Evolutionary conservation across 2,888 invertebrate species (phyloP).

Genomic region (Noctuana brunneofusca): DNA sequence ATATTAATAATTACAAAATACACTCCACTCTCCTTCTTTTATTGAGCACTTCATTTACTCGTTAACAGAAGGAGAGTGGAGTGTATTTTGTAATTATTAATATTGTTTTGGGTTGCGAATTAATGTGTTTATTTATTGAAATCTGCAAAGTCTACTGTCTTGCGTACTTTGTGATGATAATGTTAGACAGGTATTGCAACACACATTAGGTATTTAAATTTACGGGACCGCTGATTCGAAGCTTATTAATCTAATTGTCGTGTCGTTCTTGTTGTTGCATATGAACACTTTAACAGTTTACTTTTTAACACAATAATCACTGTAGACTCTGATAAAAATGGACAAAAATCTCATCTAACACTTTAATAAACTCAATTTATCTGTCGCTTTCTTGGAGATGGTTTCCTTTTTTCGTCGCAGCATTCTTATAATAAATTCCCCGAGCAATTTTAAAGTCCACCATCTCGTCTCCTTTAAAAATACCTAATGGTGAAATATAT

Average conservation of each 20-base stretch:
- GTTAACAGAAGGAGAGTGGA: slow-evolving; percentile 5
- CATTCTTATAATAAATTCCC: slow-evolving; percentile 27
- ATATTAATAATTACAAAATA: background rate
- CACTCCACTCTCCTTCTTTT: slow-evolving; percentile 12
- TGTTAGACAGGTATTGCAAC: no score
- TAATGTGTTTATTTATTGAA: background rate
- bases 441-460: slow-evolving; percentile 28
- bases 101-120: background rate
- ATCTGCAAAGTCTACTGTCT: background rate
- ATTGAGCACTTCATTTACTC: slow-evolving; percentile 8
- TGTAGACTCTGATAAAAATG: background rate
- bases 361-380: slow-evolving; percentile 28
- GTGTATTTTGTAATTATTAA: slow-evolving; percentile 8
- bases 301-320: slow-evolving; percentile 8
- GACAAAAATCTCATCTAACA: slow-evolving; percentile 13
- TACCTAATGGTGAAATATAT: slow-evolving; percentile 33
- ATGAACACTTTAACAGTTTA: no score
- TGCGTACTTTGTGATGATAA: no score
- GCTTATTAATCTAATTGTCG: no score
- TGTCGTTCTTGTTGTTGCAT: no score
- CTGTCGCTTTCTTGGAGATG: slow-evolving; percentile 3
- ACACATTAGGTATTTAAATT: no score
- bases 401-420: slow-evolving; percentile 5
- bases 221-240: no score
- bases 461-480: slow-evolving; percentile 22